Percentiles rank a stretch among this genome's conserved stretches.
These are phyloP conservation scores for Iphiclides podalirius DNA, from an alignment of 2,888 invertebrate genomes.

Conservation along the genomic window DNA sequence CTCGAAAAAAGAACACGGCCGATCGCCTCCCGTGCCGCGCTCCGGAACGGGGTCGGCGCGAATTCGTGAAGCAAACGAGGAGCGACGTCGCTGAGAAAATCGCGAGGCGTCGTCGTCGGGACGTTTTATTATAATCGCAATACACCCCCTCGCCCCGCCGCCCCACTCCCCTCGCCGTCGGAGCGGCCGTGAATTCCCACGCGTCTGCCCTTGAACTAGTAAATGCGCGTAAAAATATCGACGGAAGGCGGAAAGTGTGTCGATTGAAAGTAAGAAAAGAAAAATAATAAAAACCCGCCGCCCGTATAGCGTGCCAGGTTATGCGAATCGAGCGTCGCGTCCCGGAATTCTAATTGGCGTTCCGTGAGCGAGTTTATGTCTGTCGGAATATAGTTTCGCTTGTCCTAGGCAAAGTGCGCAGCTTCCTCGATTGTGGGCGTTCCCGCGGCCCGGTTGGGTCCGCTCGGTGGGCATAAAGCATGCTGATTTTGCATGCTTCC, in stretches of 20 bases:
- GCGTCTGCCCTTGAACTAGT: constrained; percentile 52
- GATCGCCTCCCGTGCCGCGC: no score
- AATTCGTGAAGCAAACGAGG: constrained; percentile 17
- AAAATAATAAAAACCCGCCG: constrained; percentile 25
- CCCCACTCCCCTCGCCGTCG: no score
- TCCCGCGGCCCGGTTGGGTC: no score
- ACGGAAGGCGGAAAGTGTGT: constrained; percentile 28
- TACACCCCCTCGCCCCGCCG: constrained; percentile 3
- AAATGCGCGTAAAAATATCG: constrained; percentile 30
- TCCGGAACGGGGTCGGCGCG: constrained; percentile 17
- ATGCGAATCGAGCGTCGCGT: constrained; percentile 21
- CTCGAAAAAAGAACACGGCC: constrained; percentile 10
- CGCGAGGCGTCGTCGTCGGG: constrained; percentile 9
- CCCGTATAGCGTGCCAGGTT: constrained; percentile 29
- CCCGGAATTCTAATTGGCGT: constrained; percentile 9
- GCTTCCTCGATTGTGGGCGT: neutral
- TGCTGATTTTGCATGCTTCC: no score
- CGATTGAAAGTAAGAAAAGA: constrained; percentile 32
- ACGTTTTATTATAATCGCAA: constrained; percentile 22
- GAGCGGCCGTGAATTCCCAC: constrained; percentile 40
- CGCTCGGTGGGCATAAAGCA: no score
- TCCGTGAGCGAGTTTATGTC: neutral
- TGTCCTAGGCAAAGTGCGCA: constrained; percentile 2
- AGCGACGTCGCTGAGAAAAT: constrained; percentile 12
- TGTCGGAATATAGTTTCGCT: no score